Conservation (phyloP, 2,888 invertebrate genomes). For the Xanthostigma xanthostigma region DNA sequence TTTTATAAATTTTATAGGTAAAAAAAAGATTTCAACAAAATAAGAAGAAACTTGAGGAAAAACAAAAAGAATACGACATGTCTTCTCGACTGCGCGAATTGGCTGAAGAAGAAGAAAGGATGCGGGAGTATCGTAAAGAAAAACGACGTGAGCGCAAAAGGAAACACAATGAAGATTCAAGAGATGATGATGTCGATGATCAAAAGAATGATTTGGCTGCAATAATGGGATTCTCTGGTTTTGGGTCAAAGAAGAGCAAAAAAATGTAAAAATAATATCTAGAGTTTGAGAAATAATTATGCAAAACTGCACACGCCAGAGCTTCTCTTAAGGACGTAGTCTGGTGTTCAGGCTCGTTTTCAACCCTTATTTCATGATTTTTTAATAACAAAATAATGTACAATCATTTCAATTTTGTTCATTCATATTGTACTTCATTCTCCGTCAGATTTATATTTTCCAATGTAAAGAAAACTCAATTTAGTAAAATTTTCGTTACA, state of each 20-base stretch:
- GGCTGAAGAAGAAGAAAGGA: conserved; percentile 89
- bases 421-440: no score
- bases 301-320: no score
- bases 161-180: conserved; percentile 49
- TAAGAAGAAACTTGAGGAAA: conserved; percentile 88
- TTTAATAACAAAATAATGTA: no score
- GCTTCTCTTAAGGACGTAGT: no score
- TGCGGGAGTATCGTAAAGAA: conserved; percentile 78
- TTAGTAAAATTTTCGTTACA: no score
- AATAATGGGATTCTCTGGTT: conserved; percentile 92
- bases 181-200: conserved; percentile 35
- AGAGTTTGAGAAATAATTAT: no score
- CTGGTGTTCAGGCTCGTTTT: no score
- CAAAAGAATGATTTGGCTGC: conserved; percentile 59
- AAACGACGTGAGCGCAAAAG: conserved; percentile 79
- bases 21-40: conserved; percentile 85
- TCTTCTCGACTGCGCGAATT: conserved; percentile 81
- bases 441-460: no score
- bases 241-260: conserved; percentile 72
- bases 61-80: conserved; percentile 90
- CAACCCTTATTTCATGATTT: no score
- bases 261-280: conserved; percentile 7
- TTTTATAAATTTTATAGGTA: conserved; percentile 29
- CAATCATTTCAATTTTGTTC: no score
- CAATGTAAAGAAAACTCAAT: no score